Percentiles rank a stretch among this genome's conserved stretches.
Evolutionary conservation across 1,140 invertebrate genomes (phyloP).

Genomic region (Catajapyx aquilonaris): DNA sequence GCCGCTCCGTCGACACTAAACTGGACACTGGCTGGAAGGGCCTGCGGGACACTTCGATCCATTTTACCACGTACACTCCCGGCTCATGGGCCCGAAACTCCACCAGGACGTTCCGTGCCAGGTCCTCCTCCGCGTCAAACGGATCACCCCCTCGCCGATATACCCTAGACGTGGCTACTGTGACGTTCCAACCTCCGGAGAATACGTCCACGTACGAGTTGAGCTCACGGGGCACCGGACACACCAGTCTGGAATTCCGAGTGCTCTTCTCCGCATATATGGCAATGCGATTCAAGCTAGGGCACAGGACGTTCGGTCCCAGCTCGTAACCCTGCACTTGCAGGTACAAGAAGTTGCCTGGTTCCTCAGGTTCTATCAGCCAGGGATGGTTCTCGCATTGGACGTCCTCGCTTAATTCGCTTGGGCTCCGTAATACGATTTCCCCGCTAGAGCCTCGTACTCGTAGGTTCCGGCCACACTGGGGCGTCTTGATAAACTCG

Average conservation of each 20-base stretch:
- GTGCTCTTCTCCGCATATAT: slow-evolving; percentile 43
- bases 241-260: slow-evolving; percentile 36
- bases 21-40: slow-evolving; percentile 27
- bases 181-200: slow-evolving; percentile 41
- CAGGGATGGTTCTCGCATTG: slow-evolving; percentile 49
- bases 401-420: slow-evolving; percentile 23
- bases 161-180: not conserved
- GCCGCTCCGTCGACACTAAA: slow-evolving; percentile 26
- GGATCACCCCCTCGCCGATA: slow-evolving; percentile 19
- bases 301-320: slow-evolving; percentile 23
- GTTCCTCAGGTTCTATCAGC: slow-evolving; percentile 49
- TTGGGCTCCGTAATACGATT: slow-evolving; percentile 29
- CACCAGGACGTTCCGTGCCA: slow-evolving; percentile 39
- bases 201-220: slow-evolving; percentile 38
- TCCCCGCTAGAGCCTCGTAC: slow-evolving; percentile 41
- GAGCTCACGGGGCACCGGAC: slow-evolving; percentile 24
- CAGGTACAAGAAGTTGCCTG: slow-evolving; percentile 45
- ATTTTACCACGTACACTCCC: slow-evolving; percentile 45
- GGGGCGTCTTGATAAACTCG: slow-evolving; percentile 27
- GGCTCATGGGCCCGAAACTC: slow-evolving; percentile 46
- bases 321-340: slow-evolving; percentile 38
- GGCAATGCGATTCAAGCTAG: slow-evolving; percentile 45
- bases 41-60: slow-evolving; percentile 56
- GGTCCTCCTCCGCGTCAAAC: slow-evolving; percentile 7
- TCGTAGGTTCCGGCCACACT: slow-evolving; percentile 7